These are phyloP conservation scores for Phalacrocorax carbo DNA, from an alignment of 2,113 vertebrate genomes.

Conservation along the genomic window DNA sequence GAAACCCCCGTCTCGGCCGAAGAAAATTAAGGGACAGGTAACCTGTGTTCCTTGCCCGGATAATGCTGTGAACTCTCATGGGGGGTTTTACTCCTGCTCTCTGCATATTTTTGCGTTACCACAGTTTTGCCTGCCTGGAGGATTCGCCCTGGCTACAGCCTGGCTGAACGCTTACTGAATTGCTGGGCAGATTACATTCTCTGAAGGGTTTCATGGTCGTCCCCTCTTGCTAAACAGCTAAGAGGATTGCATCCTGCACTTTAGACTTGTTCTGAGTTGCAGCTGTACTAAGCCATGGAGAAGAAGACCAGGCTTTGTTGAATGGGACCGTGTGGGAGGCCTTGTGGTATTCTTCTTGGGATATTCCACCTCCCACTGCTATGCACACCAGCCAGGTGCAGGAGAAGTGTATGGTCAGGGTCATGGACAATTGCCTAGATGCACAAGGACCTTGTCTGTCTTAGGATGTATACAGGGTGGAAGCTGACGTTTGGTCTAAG, in stretches of 20 bases:
- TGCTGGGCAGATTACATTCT: not conserved
- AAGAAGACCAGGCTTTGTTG: not conserved
- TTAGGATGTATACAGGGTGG: not conserved
- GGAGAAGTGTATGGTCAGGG: not conserved
- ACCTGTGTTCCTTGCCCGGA: not conserved
- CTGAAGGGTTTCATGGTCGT: not conserved
- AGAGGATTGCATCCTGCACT: not conserved
- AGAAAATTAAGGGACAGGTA: not conserved
- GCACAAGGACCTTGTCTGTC: fast-evolving
- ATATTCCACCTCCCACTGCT: not conserved
- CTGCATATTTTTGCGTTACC: not conserved
- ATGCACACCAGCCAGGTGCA: not conserved
- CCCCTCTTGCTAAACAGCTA: not conserved
- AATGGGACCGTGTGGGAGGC: not conserved
- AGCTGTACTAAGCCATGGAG: not conserved
- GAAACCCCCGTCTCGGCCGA: not conserved
- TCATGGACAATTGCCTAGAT: not conserved
- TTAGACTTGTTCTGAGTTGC: not conserved
- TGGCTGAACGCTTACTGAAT: not conserved
- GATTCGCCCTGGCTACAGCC: fast-evolving
- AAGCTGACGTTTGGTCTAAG: not conserved
- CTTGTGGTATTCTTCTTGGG: not conserved
- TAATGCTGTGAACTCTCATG: fast-evolving
- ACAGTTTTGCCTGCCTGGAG: not conserved
- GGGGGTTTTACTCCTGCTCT: not conserved